Percentiles rank a stretch among this genome's conserved stretches.
phyloP scores from a whole-genome alignment of 2,888 invertebrate genomes.

The Thyatira batis region DNA sequence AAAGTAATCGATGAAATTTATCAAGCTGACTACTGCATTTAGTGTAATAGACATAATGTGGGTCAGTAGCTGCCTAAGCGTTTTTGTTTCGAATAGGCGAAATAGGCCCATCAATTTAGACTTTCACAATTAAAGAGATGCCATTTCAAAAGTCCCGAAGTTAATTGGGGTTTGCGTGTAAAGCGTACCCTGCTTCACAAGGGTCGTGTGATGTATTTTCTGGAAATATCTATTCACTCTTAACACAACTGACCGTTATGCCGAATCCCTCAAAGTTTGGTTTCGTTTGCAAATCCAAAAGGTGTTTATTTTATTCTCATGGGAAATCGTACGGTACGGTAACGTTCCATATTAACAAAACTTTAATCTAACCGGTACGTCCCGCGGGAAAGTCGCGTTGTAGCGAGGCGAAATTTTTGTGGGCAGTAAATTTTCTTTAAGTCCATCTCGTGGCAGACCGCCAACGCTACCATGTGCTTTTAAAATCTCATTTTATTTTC shows the following conservation, averaged over 20 bases:
- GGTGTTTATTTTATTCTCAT: slow-evolving; percentile 51
- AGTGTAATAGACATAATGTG: neutral
- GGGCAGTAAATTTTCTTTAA: slow-evolving; percentile 71
- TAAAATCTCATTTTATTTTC: slow-evolving; percentile 53
- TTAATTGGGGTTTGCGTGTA: slow-evolving; percentile 37
- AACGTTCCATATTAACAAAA: slow-evolving; percentile 69
- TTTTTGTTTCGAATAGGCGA: slow-evolving; percentile 13
- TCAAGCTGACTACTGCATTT: neutral
- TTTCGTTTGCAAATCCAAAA: slow-evolving; percentile 45
- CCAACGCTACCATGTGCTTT: slow-evolving; percentile 61
- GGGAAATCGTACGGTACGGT: slow-evolving; percentile 59
- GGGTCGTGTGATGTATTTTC: slow-evolving; percentile 28
- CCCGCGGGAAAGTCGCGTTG: slow-evolving; percentile 42
- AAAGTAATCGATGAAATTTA: neutral
- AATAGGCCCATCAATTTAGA: slow-evolving; percentile 35
- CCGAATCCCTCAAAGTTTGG: slow-evolving; percentile 35
- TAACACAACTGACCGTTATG: slow-evolving; percentile 41
- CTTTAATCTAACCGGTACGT: slow-evolving; percentile 60
- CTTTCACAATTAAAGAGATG: slow-evolving; percentile 39
- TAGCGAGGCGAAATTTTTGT: slow-evolving; percentile 60
- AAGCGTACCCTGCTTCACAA: slow-evolving; percentile 16
- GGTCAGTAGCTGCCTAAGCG: neutral
- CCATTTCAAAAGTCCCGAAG: slow-evolving; percentile 38
- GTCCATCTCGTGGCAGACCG: slow-evolving; percentile 61
- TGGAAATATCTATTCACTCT: slow-evolving; percentile 31